Percentiles rank a stretch among this genome's conserved stretches.
These are phyloP conservation scores for Tachysurus vachellii DNA, from an alignment of 2,113 vertebrate species.

Conservation along the genomic window DNA sequence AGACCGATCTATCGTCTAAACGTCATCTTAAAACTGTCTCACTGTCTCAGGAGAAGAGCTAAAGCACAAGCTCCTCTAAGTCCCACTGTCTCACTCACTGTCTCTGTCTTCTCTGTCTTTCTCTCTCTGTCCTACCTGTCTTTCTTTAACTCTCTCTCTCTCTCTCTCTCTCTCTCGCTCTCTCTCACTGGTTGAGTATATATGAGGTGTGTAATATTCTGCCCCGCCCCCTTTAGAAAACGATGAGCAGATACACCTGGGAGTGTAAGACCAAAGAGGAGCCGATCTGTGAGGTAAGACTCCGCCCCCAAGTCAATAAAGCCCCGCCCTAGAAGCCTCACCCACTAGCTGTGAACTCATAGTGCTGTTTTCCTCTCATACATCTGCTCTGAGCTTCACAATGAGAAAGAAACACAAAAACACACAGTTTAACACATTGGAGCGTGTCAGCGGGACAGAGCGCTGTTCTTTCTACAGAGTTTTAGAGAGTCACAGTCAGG, in stretches of 20 bases:
- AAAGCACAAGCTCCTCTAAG: constrained; percentile 12
- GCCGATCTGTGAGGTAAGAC: constrained; percentile 79
- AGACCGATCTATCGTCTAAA: not conserved
- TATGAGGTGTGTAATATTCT: constrained; percentile 76
- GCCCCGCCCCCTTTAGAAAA: constrained; percentile 76
- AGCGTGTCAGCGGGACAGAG: not conserved
- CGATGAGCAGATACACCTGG: constrained; percentile 85
- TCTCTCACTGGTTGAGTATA: constrained; percentile 55
- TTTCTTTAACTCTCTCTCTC: constrained; percentile 4
- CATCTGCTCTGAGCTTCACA: constrained; percentile 55
- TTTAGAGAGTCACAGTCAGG: not conserved
- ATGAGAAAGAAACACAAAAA: not conserved
- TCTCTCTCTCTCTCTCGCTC: constrained; percentile 2
- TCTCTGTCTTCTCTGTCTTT: constrained; percentile 7
- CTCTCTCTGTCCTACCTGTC: not conserved
- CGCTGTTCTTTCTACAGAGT: not conserved
- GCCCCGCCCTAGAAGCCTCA: constrained; percentile 40
- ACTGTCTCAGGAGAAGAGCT: constrained; percentile 13
- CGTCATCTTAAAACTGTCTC: not conserved
- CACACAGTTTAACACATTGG: not conserved
- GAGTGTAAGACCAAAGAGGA: constrained; percentile 85
- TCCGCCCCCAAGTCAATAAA: constrained; percentile 42
- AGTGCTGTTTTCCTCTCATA: constrained; percentile 70
- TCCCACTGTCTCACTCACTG: constrained; percentile 18
- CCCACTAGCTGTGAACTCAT: constrained; percentile 55